A percentile compares a stretch with the other conserved stretches of the same genome.
phyloP scores from a whole-genome alignment of 2,113 vertebrate genomes.

The Calidris pygmaea region DNA sequence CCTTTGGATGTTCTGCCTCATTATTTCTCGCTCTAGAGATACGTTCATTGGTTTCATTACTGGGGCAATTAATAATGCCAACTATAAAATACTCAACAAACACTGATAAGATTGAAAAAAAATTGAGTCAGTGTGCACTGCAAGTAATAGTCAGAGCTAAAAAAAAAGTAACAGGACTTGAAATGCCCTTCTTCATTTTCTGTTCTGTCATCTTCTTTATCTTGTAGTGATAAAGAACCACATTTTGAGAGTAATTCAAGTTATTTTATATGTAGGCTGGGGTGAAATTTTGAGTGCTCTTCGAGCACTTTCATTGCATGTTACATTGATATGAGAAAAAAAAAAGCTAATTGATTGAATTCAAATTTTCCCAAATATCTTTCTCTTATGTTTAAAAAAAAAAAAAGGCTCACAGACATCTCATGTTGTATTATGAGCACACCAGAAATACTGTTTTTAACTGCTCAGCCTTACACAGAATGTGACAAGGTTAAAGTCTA shows the following conservation, averaged over 20 bases:
- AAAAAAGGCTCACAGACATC: not conserved
- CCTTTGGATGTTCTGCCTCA: not conserved
- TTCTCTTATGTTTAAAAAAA: slow-evolving; percentile 15
- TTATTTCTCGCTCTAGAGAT: not conserved
- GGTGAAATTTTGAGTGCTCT: slow-evolving; percentile 15
- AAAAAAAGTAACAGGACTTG: not conserved
- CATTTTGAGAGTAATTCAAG: not conserved
- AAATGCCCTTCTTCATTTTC: not conserved
- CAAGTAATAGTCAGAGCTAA: not conserved
- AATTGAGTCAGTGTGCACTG: not conserved
- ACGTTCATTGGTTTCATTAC: not conserved
- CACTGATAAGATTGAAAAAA: not conserved
- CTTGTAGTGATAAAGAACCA: slow-evolving; percentile 21
- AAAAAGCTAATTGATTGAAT: slow-evolving; percentile 33
- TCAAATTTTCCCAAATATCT: not conserved
- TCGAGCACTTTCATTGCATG: not conserved
- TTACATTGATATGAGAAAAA: not conserved
- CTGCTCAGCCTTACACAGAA: not conserved
- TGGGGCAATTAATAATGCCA: not conserved
- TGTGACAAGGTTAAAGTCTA: slow-evolving; percentile 63
- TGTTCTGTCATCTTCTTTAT: slow-evolving; percentile 14
- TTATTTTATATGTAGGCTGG: slow-evolving; percentile 3
- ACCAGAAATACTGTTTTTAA: slow-evolving; percentile 50
- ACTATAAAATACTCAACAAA: not conserved
- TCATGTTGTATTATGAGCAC: slow-evolving; percentile 31